Evolutionary conservation across 1,140 invertebrate genomes (phyloP).

Genomic region (Ptiloglossa arizonensis): DNA sequence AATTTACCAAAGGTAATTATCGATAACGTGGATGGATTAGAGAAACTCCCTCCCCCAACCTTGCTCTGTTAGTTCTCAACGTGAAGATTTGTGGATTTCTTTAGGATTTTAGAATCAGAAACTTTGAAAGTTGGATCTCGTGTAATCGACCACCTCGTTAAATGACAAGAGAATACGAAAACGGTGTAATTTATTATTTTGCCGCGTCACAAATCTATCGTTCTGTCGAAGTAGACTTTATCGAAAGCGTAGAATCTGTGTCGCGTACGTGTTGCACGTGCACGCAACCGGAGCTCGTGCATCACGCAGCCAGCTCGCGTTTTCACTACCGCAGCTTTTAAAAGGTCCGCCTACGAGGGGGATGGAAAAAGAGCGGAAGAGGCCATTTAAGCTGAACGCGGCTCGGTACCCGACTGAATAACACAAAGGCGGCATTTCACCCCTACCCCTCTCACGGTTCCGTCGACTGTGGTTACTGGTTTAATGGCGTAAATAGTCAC

Average conservation of each 20-base stretch:
- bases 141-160: too few species aligned
- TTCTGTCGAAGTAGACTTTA: slow-evolving; percentile 25
- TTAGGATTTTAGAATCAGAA: too few species aligned
- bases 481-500: slow-evolving; percentile 68
- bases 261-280: slow-evolving; percentile 19
- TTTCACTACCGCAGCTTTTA: slow-evolving; percentile 54
- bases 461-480: slow-evolving; percentile 41
- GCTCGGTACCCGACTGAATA: slow-evolving; percentile 52
- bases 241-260: slow-evolving; percentile 41
- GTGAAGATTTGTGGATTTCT: too few species aligned
- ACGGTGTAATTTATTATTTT: too few species aligned
- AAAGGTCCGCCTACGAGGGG: slow-evolving; percentile 33
- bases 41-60: too few species aligned
- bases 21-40: too few species aligned
- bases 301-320: slow-evolving; percentile 40
- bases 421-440: slow-evolving; percentile 56
- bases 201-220: too few species aligned
- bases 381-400: slow-evolving; percentile 64
- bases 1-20: too few species aligned
- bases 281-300: slow-evolving; percentile 32
- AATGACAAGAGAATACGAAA: too few species aligned
- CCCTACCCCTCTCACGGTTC: slow-evolving; percentile 28
- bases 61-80: too few species aligned
- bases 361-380: slow-evolving; percentile 55
- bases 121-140: too few species aligned